These are phyloP conservation scores for Notiomystis cincta DNA, from an alignment of 2,113 vertebrate species.

Conservation along the genomic window DNA sequence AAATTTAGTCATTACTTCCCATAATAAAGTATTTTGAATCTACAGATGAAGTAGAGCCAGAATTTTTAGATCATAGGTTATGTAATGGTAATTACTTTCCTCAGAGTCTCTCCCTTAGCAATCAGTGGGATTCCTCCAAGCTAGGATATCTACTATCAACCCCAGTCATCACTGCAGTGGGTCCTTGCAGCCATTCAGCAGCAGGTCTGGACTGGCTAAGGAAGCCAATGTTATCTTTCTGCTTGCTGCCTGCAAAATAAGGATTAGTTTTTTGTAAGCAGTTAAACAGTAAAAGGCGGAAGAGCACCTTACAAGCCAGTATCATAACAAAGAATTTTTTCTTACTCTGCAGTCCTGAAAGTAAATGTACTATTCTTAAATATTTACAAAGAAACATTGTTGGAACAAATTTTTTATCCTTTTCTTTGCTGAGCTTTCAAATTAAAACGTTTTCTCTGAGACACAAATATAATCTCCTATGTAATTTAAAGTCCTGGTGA, in stretches of 20 bases:
- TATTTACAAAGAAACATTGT: background rate
- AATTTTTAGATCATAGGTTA: background rate
- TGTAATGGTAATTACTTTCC: background rate
- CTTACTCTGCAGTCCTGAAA: background rate
- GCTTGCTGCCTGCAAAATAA: background rate
- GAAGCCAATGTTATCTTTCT: background rate
- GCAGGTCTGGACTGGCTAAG: background rate
- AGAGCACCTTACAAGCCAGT: background rate
- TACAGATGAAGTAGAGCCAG: background rate
- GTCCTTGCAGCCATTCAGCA: background rate
- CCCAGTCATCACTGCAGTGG: background rate
- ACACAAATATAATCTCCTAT: constrained; percentile 44
- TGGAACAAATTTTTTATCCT: background rate
- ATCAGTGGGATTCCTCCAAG: background rate
- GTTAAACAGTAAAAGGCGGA: background rate
- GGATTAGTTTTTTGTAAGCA: background rate
- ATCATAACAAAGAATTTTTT: background rate
- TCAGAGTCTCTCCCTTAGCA: background rate
- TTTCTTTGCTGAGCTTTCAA: constrained; percentile 14
- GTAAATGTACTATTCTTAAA: background rate
- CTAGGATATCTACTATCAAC: background rate
- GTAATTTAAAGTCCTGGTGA: constrained; percentile 50
- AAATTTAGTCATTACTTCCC: background rate
- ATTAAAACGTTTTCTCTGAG: constrained; percentile 41
- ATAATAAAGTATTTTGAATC: background rate